Percentiles rank a stretch among this genome's conserved stretches.
These are phyloP conservation scores for Passer domesticus DNA, from an alignment of 2,113 vertebrate genomes.

Conservation along the genomic window DNA sequence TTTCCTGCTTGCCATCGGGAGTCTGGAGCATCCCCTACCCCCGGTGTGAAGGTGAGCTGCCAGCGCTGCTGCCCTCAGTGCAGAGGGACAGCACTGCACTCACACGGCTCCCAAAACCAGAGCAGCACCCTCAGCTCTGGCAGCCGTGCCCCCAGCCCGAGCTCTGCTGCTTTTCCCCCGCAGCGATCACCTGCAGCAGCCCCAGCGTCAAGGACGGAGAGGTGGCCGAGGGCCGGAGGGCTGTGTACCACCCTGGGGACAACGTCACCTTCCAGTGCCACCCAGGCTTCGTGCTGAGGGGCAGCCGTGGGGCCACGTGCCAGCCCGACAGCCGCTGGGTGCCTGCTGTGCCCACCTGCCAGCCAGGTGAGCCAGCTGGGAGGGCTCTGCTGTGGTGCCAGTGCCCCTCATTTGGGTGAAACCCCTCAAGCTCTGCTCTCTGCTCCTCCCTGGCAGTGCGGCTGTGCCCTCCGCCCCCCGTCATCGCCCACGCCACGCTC, in stretches of 20 bases:
- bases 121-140: not conserved
- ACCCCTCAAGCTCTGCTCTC: not conserved
- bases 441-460: not conserved
- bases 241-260: not conserved
- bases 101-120: rapidly evolving
- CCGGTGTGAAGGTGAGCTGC: slow-evolving; percentile 59
- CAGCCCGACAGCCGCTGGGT: not conserved
- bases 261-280: slow-evolving; percentile 32
- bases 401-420: rapidly evolving
- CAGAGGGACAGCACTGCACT: rapidly evolving
- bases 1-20: slow-evolving; percentile 62
- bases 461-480: slow-evolving; percentile 5
- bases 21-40: slow-evolving; percentile 61
- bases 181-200: slow-evolving; percentile 11
- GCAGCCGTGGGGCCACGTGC: not conserved
- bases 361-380: not conserved
- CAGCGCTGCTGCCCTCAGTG: rapidly evolving
- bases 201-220: not conserved
- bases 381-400: rapidly evolving
- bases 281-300: not conserved
- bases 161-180: not conserved
- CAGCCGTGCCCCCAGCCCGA: not conserved
- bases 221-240: not conserved
- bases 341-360: not conserved
- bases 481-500: not conserved